Base-by-base conservation (phyloP, 2,888 invertebrate genomes). In the Microctonus aethiopoides region DNA sequence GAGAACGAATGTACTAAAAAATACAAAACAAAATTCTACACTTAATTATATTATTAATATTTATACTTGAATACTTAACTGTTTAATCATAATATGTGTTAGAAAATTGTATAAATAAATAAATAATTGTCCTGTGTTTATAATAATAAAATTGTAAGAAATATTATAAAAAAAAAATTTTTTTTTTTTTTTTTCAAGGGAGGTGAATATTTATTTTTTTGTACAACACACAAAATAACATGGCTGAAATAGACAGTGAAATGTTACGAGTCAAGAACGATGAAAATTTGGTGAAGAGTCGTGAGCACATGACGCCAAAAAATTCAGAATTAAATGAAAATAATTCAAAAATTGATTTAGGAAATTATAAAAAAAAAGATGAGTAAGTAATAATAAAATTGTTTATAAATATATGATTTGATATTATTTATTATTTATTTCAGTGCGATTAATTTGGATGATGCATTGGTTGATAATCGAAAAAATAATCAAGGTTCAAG, bases 401-500 rank as follows among this genome's bases (percentile, higher is more conserved):
- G 7, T 51, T 0, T 63, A 4, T 20, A 10, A 26, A 16, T 46
- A 41, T 13, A 13, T 36, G 2, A 34, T 36, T 7, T 56, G 0
- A 56, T 4, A 13, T 61, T 7, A 34, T 20, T 39, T 39, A 24
- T 24, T 13, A 1, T 13, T 16, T 39, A 22, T 61, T 32, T 24
- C 32, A 70, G 70, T 13, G 70, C 63, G 36, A 73, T 70, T 46
- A 72, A 72, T 68, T 32, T 74, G 24, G 75, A 74, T 13, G 57
- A 56, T 61, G 24, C 70, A 41, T 26, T 74, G 51, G 74, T 72
- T 39, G 74, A 75, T 7, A 70, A 54, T 34, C 70, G 72, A 16
- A 74, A 73, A 61, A 73, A 68, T 9, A 71, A 74, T 76, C 7
- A 75, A 76, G 71, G 70, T 54, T 64, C 68, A 39, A 68, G 22